Percentiles rank a stretch among this genome's conserved stretches.
Evolutionary conservation across 2,797 vertebrate species (phyloP).

Genomic region (Sus cebifrons): DNA sequence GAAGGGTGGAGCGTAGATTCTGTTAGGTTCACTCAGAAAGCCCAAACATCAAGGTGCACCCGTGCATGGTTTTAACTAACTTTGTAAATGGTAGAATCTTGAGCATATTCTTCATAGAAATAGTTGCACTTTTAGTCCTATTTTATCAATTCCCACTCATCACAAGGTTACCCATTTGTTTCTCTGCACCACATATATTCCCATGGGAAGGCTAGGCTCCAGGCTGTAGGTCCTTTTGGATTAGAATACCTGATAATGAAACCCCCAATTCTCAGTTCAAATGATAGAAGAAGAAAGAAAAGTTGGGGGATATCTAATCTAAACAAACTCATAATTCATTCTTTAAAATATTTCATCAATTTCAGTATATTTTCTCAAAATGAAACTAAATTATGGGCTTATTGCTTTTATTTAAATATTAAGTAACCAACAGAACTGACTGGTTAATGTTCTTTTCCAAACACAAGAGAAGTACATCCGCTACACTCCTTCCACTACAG

Average conservation of each 20-base stretch:
- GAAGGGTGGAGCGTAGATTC: not conserved
- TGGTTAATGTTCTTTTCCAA: not conserved
- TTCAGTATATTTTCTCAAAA: slow-evolving; percentile 27
- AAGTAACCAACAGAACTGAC: not conserved
- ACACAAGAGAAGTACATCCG: not conserved
- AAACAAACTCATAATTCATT: not conserved
- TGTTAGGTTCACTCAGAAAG: not conserved
- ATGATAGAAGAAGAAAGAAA: not conserved
- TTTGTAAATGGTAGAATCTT: not conserved
- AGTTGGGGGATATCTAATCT: not conserved
- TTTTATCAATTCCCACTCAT: not conserved
- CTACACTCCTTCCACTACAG: too few relatives aligned
- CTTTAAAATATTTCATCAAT: not conserved
- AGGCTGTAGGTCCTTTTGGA: not conserved
- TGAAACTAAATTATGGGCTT: not conserved
- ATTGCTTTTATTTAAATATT: slow-evolving; percentile 9
- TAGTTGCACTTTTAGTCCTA: not conserved
- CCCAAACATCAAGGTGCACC: not conserved
- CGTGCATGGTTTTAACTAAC: not conserved
- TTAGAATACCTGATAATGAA: not conserved
- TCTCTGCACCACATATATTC: not conserved
- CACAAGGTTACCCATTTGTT: not conserved
- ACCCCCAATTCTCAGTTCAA: not conserved
- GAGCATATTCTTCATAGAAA: not conserved
- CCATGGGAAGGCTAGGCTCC: rapidly evolving